These are phyloP conservation scores for Solenopsis fugax DNA, from an alignment of 1,140 invertebrate genomes.

Conservation along the genomic window DNA sequence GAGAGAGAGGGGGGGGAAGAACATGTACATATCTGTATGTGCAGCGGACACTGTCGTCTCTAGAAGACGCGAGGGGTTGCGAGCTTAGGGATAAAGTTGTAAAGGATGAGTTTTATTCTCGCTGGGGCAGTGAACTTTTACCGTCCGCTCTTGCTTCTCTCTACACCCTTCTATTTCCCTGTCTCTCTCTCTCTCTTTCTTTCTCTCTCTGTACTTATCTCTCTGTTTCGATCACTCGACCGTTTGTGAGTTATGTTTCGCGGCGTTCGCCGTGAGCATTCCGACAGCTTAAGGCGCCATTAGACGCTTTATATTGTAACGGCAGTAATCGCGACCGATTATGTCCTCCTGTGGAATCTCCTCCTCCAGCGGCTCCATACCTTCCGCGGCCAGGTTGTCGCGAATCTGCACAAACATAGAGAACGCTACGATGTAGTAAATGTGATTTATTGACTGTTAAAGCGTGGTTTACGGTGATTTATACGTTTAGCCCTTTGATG, in stretches of 20 bases:
- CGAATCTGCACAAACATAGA: conserved; percentile 78
- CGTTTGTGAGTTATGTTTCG: conserved; percentile 17
- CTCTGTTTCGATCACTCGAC: conserved; percentile 15
- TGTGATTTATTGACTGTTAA: conserved; percentile 52
- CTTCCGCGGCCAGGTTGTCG: conserved; percentile 83
- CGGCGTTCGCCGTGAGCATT: conserved; percentile 18
- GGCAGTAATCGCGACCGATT: conserved; percentile 84
- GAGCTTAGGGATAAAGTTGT: conserved; percentile 27
- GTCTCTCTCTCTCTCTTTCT: background rate
- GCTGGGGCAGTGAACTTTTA: conserved; percentile 46
- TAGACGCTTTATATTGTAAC: conserved; percentile 82
- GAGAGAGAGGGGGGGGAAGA: conserved; percentile 14
- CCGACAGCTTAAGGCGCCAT: conserved; percentile 71
- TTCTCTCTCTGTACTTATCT: conserved; percentile 15
- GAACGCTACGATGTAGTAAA: conserved; percentile 34
- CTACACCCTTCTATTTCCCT: conserved; percentile 2
- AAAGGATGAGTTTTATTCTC: conserved; percentile 24
- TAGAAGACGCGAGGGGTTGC: conserved; percentile 12
- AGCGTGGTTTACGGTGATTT: conserved; percentile 42
- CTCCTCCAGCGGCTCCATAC: conserved; percentile 83
- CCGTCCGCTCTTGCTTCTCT: background rate
- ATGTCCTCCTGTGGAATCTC: conserved; percentile 84
- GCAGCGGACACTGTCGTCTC: background rate
- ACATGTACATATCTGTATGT: conserved; percentile 1
- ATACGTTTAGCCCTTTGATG: conserved; percentile 32